These are phyloP conservation scores for Cyanocitta stelleri DNA, from an alignment of 2,113 vertebrate genomes.

Conservation along the genomic window DNA sequence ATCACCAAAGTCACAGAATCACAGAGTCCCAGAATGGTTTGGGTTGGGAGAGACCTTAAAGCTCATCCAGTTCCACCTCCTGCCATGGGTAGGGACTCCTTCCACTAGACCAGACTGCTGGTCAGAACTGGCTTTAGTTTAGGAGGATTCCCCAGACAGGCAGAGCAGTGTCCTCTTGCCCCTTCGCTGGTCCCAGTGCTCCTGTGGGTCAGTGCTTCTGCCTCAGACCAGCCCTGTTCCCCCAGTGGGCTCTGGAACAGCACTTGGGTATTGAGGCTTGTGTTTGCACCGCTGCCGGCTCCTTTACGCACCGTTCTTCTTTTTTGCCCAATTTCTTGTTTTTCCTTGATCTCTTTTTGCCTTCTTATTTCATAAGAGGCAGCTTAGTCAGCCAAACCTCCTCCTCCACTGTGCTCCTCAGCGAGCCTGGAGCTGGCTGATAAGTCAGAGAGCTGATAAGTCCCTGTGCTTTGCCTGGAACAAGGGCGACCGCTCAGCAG, in stretches of 20 bases:
- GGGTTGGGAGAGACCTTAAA: background rate
- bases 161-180: background rate
- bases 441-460: background rate
- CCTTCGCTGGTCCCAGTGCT: accelerated
- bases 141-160: background rate
- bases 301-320: background rate
- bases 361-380: background rate
- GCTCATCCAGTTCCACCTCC: background rate
- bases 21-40: background rate
- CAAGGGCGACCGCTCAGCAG: background rate
- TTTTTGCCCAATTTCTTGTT: background rate
- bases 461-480: background rate
- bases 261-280: background rate
- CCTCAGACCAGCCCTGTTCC: background rate
- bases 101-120: background rate
- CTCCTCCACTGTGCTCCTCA: background rate
- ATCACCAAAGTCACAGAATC: background rate
- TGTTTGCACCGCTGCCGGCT: background rate
- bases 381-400: background rate
- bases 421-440: background rate
- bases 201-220: accelerated
- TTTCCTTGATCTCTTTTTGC: background rate
- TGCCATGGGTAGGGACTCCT: background rate
- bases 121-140: background rate
- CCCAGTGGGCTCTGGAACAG: background rate